Base-by-base conservation (phyloP, 2,797 vertebrate genomes). In the Yasuhikotakia modesta region DNA sequence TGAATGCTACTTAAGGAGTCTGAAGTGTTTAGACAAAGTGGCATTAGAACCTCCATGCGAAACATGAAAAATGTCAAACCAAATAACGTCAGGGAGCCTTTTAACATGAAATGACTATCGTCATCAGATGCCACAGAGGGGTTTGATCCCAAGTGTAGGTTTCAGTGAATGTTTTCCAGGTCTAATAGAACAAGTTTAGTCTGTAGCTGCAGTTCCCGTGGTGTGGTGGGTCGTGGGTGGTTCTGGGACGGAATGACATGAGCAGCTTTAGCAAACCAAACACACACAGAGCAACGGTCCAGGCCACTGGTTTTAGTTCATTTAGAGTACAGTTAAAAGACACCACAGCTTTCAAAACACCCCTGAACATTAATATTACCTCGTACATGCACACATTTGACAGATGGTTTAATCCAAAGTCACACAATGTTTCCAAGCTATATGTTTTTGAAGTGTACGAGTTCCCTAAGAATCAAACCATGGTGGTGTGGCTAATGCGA, bases 241-340 rank as follows among this genome's bases (percentile, higher is more conserved):
- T n/a, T 13, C 22, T 60, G 22, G 50, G 75, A 60, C 65, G 74
- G 30, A 60, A 63, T 12, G 22, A 82, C 60, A 43, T 65, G 72
- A 57, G 72, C 46, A 63, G 71, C 73, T 22, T 61, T 5, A 70
- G 60, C 52, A 65, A 50, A 71, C 17, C 22, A 57, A 76, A 66
- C 27, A 73, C 24, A 70, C 66, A 57, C 65, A 65, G 16, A 70
- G 65, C 55, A 53, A 48, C 45, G 48, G 61, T 67, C 61, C 48
- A 68, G 19, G 67, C 39, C 52, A 65, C 21, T 10, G 10, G 39
- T 10, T 10, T 43, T 10, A 43, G 39, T 43, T 43, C 39, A 43
- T 8, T 10, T 10, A 43, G 39, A 43, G 39, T 43, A 43, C 39
- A 43, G 39, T 43, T 2, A 43, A 43, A 10, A 10, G 39, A 43